A percentile compares a stretch with the other conserved stretches of the same genome.
Evolutionary conservation across 2,888 invertebrate species (phyloP).

Genomic region (Pteria penguin): DNA sequence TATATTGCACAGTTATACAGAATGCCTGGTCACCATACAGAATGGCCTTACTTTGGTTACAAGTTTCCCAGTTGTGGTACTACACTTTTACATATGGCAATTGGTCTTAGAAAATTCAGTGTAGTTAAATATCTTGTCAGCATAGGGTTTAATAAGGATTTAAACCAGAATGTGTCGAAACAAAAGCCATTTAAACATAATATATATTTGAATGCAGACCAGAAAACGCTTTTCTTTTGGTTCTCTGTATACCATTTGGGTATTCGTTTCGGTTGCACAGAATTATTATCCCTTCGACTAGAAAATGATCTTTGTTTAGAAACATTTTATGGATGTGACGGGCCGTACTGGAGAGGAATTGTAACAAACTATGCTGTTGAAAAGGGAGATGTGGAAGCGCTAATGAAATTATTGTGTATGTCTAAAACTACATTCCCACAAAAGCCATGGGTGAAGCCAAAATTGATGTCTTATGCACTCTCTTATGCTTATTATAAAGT

Average conservation of each 20-base stretch:
- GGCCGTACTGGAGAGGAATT: not conserved
- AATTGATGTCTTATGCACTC: not conserved
- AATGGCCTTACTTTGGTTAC: too few relatives aligned
- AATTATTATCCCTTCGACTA: not conserved
- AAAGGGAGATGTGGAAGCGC: not conserved
- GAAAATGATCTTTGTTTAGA: not conserved
- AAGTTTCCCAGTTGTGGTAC: not conserved
- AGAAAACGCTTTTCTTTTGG: not conserved
- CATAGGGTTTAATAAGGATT: not conserved
- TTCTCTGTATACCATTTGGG: not conserved
- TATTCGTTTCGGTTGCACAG: not conserved
- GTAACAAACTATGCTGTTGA: not conserved
- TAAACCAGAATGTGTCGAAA: not conserved
- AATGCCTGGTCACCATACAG: not conserved
- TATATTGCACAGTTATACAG: too few relatives aligned
- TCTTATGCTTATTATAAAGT: not conserved
- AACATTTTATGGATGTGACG: not conserved
- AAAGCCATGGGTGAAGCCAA: not conserved
- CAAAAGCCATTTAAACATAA: not conserved
- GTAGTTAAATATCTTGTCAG: not conserved
- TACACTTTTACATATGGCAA: not conserved
- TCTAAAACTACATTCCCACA: not conserved
- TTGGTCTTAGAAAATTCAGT: not conserved
- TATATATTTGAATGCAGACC: not conserved
- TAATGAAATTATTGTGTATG: not conserved